Evolutionary conservation across 2,113 vertebrate species (phyloP).

Genomic region (Podiceps cristatus): DNA sequence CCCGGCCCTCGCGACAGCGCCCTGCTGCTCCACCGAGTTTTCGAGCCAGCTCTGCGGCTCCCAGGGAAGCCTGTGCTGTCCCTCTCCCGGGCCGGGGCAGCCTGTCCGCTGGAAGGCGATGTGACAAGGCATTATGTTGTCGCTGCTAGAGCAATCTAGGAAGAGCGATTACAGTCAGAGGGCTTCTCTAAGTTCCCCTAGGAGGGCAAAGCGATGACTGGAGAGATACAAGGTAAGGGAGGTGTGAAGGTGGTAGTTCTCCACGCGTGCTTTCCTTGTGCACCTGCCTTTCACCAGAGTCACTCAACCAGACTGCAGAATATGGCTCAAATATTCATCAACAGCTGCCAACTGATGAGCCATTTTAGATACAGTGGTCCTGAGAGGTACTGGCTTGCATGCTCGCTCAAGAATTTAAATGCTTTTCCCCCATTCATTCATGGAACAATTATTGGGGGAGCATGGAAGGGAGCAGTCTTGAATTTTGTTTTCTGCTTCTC

Average conservation of each 20-base stretch:
- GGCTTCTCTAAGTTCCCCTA: not conserved
- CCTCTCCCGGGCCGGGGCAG: not conserved
- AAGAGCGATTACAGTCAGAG: not conserved
- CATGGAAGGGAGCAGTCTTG: not conserved
- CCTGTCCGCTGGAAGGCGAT: not conserved
- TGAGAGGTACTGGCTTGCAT: not conserved
- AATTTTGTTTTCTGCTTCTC: not conserved
- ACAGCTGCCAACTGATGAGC: not conserved
- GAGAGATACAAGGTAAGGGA: not conserved
- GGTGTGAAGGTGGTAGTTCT: not conserved
- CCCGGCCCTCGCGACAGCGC: accelerated
- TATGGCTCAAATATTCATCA: not conserved
- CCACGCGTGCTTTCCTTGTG: accelerated
- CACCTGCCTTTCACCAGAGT: not conserved
- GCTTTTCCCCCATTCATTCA: not conserved
- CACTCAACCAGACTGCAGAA: not conserved
- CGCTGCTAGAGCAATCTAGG: not conserved
- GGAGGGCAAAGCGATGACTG: not conserved
- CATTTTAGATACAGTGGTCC: not conserved
- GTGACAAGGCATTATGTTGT: not conserved
- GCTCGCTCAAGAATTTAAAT: not conserved
- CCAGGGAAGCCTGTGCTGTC: accelerated
- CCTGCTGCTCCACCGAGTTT: not conserved
- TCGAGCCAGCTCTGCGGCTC: not conserved
- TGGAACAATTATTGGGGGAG: not conserved